Base-by-base conservation (phyloP, 2,113 vertebrate species). In the Nannospalax galili region DNA sequence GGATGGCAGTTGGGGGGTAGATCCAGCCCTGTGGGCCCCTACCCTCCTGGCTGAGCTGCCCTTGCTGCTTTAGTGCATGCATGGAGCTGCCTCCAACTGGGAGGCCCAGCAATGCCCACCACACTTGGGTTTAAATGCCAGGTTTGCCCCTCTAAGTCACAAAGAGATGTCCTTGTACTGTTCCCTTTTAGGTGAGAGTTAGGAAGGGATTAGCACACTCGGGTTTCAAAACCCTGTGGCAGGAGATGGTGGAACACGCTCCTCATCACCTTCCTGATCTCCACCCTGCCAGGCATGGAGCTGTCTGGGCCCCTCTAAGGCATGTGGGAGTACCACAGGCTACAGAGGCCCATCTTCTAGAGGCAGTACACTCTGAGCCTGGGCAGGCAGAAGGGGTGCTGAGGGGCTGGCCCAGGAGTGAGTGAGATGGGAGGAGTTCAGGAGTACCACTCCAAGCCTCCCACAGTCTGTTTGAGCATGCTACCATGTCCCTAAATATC, bases 391-490 rank as follows among this genome's bases (percentile, higher is more conserved):
- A 95, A 85, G 84, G 74, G 88, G 74, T 85, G n/a, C 70, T 64
- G 8, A 58, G 60, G n/a, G 62, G 40, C 69, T 93, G 79, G 67
- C 48, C 75, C 60, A 37, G 84, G 80, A 67, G 92, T 1, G 9
- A 52, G 26, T 16, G 67, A 75, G 75, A 69, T 52, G n/a, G 60
- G 93, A 91, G 75, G 84, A 64, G 75, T 82, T 56, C 74, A 81
- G 79, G 94, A 94, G 52, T 72, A 80, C 82, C 56, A 80, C 82
- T 72, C 37, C 32, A 58, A 0, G 64, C 82, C 73, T 88, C 89
- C 79, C 80, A 84, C 73, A 88, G 88, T 95, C 56, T 96, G 94
- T 95, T 75, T 96, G 89, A 97, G 97, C 97, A 98, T 97, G 96
- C 96, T 92, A 79, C 92, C 92, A 93, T 85, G 67, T 77, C 77